These are phyloP conservation scores for Lutjanus erythropterus DNA, from an alignment of 2,113 vertebrate genomes.

Conservation along the genomic window DNA sequence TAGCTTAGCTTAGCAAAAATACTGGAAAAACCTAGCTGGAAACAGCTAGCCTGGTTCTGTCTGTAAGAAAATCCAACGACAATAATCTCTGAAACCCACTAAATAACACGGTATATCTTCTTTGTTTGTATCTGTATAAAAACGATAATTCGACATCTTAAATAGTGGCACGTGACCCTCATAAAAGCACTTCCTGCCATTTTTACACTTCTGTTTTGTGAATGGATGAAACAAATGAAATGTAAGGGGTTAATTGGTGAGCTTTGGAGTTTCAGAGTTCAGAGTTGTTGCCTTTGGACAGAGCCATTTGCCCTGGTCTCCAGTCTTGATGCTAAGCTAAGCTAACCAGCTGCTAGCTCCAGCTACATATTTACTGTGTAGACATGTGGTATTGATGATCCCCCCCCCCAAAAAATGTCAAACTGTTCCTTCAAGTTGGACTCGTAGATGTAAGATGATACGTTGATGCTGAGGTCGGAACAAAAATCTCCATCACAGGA, in stretches of 20 bases:
- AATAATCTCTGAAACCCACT: no score
- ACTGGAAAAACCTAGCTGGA: background rate
- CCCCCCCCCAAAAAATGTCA: background rate
- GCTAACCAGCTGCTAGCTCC: background rate
- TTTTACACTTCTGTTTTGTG: background rate
- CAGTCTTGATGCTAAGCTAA: background rate
- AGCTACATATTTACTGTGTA: background rate
- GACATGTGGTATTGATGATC: background rate
- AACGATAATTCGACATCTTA: no score
- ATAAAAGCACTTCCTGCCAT: no score
- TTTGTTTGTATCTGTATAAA: no score
- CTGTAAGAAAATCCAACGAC: no score
- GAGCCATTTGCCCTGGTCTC: no score
- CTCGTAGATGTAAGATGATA: background rate
- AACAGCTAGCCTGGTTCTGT: no score
- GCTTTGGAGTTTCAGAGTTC: no score
- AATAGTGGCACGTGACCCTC: no score
- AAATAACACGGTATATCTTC: no score
- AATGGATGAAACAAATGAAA: background rate
- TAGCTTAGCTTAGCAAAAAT: conserved; percentile 26
- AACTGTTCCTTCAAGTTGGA: background rate
- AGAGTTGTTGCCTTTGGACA: background rate
- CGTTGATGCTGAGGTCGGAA: background rate
- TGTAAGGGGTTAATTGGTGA: background rate
- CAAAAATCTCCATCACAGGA: background rate